Evolutionary conservation across 2,888 invertebrate genomes (phyloP).

Genomic region (Ptychoptera albimana): DNA sequence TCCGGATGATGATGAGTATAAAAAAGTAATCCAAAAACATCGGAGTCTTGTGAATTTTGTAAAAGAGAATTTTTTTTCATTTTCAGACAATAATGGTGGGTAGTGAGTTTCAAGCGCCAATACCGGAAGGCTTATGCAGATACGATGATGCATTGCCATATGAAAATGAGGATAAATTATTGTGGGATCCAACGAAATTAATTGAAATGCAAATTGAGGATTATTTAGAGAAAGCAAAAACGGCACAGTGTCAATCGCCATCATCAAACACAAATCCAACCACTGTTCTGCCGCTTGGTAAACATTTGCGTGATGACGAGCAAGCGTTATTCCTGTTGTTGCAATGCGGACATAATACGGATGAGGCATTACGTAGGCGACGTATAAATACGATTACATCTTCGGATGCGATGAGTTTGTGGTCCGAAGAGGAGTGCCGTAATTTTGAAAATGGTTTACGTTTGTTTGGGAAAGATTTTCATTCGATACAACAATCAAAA

Average conservation of each 20-base stretch:
- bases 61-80: slow-evolving; percentile 6
- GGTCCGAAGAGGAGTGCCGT: slow-evolving; percentile 95
- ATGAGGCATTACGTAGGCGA: slow-evolving; percentile 74
- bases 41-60: neutral
- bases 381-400: slow-evolving; percentile 50
- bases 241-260: slow-evolving; percentile 13
- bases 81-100: slow-evolving; percentile 82
- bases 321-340: slow-evolving; percentile 78
- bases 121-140: slow-evolving; percentile 79
- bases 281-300: slow-evolving; percentile 41
- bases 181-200: slow-evolving; percentile 80
- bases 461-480: slow-evolving; percentile 91
- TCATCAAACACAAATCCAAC: slow-evolving; percentile 18
- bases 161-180: slow-evolving; percentile 85
- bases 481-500: slow-evolving; percentile 83
- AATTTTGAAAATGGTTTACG: slow-evolving; percentile 93
- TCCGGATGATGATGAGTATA: slow-evolving; percentile 77
- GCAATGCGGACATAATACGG: slow-evolving; percentile 90
- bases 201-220: slow-evolving; percentile 59
- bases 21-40: slow-evolving; percentile 37
- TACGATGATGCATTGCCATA: slow-evolving; percentile 91
- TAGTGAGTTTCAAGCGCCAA: slow-evolving; percentile 80
- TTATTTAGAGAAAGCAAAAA: slow-evolving; percentile 42
- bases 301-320: slow-evolving; percentile 71
- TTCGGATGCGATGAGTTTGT: slow-evolving; percentile 63